Evolutionary conservation across 2,888 invertebrate genomes (phyloP), one percentile per base, ranked within the genome.

Genomic region (Dendrolimus houi): DNA sequence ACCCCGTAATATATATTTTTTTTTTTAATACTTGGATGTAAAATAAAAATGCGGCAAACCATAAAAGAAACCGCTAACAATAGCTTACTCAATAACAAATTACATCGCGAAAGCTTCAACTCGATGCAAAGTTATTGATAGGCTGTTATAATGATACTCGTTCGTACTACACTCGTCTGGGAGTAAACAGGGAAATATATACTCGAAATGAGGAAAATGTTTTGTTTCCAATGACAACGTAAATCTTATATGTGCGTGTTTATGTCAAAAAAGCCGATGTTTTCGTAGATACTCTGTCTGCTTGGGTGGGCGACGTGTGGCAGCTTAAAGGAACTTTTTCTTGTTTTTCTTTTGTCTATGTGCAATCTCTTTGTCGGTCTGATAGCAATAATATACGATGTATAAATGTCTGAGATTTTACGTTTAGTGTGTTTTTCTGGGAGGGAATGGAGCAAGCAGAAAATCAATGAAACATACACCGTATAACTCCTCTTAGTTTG

Each of bases 61-160:
- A 47, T 47, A 47, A 47, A 47, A 47, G 12, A 47, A 10, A 9
- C 29, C 29, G 29, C 47, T 10, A 47, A 47, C 12, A 47, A 47
- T 8, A 47, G 64, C 62, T 63, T 72, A 74, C 71, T 74, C 74
- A 65, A 64, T 59, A 62, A 66, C 58, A 61, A 66, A 73, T 67
- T 68, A 69, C 68, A 62, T 56, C 64, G 64, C 62, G 67, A 68
- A 68, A 62, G 29, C 29, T 29, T 68, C 66, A 69, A 71, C 67
- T 64, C 66, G 55, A 59, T 65, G 66, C 62, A 62, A 66, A 67
- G 71, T 69, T 77, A 77, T 78, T 72, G 76, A 77, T 77, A 70
- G 70, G 60, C 60, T 47, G 47, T 47, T 68, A 72, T 75, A 75
- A 74, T 74, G 73, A 74, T 67, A 66, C 67, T 65, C 64, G 62